Evolutionary conservation across 2,888 invertebrate species (phyloP).

Genomic region (Chrysolina oricalcia): DNA sequence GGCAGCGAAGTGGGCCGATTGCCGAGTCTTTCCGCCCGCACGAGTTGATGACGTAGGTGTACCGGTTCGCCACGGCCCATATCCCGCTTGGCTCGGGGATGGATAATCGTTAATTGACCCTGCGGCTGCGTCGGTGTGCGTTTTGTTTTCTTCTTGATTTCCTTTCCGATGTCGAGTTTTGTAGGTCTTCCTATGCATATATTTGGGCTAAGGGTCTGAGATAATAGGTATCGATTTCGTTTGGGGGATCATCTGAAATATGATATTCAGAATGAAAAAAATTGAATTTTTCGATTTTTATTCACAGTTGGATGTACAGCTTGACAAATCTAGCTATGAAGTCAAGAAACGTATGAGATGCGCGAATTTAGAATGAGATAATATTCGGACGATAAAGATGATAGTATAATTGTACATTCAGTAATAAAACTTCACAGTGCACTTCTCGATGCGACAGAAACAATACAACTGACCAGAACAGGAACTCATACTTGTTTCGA

Average conservation of each 20-base stretch:
- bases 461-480: no score
- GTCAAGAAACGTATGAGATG: no score
- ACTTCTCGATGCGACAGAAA: no score
- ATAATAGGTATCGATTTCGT: not conserved
- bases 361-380: no score
- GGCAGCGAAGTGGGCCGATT: slow-evolving; percentile 17
- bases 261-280: no score
- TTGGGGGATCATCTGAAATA: not conserved
- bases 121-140: not conserved
- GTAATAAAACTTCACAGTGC: no score
- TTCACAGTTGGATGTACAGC: no score
- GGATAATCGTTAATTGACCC: slow-evolving; percentile 20
- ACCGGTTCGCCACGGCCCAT: slow-evolving; percentile 19
- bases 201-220: slow-evolving; percentile 4
- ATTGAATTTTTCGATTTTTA: no score
- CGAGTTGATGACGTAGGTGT: not conserved
- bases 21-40: slow-evolving; percentile 2
- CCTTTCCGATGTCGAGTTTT: not conserved
- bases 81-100: slow-evolving; percentile 4
- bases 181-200: not conserved
- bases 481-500: no score
- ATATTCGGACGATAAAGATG: no score
- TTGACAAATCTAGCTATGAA: no score
- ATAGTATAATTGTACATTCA: no score
- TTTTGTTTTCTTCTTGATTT: slow-evolving; percentile 8